Percentiles rank a stretch among this genome's conserved stretches.
Evolutionary conservation across 2,888 invertebrate species (phyloP).

Genomic region (Cantharis nigra): DNA sequence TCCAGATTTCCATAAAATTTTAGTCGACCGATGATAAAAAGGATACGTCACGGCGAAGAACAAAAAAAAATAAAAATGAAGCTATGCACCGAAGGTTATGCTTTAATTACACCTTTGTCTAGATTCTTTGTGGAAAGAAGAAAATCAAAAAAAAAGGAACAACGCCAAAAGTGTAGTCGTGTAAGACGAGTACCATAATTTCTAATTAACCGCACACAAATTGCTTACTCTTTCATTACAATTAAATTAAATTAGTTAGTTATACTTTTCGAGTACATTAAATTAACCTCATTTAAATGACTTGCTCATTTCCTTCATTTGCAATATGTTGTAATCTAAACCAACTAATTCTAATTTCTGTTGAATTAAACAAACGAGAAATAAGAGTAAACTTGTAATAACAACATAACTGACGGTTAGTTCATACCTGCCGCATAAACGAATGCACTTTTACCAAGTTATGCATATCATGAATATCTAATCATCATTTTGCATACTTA

Average conservation of each 20-base stretch:
- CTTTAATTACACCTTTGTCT: not conserved
- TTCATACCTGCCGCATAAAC: not conserved
- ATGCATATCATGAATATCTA: not conserved
- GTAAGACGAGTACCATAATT: not conserved
- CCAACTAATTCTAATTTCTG: not conserved
- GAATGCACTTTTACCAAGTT: not conserved
- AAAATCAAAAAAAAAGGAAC: not conserved
- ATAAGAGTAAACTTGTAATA: not conserved
- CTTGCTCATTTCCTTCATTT: conserved; percentile 19
- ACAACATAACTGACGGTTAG: not conserved
- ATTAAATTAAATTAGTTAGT: conserved; percentile 3
- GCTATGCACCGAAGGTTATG: not conserved
- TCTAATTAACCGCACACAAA: not conserved
- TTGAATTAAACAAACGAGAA: not conserved
- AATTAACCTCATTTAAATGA: conserved; percentile 25
- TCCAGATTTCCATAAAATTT: not conserved
- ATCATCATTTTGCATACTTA: not conserved
- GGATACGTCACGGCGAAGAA: not conserved
- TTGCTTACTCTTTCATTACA: conserved; percentile 1
- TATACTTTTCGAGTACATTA: conserved; percentile 16
- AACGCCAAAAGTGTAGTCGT: not conserved
- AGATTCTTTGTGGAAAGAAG: not conserved
- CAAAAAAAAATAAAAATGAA: not conserved
- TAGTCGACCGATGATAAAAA: not conserved
- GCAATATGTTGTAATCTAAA: conserved; percentile 2